These are phyloP conservation scores for Sebastes trivittatus DNA, from an alignment of 2,797 vertebrate species.

Conservation along the genomic window DNA sequence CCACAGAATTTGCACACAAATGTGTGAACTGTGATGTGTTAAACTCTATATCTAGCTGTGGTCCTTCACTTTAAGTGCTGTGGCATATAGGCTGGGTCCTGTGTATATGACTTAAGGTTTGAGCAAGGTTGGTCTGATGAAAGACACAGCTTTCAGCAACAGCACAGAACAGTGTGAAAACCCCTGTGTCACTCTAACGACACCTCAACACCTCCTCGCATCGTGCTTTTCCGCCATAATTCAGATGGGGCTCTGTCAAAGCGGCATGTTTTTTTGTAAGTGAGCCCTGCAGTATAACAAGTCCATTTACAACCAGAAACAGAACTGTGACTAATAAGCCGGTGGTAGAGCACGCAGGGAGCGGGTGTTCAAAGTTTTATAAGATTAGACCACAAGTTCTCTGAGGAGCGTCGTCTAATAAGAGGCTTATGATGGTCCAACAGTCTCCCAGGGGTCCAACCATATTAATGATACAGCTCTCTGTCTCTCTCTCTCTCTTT, in stretches of 20 bases:
- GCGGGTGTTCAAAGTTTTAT: slow-evolving; percentile 64
- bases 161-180: slow-evolving; percentile 35
- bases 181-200: slow-evolving; percentile 41
- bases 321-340: slow-evolving; percentile 51
- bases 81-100: not conserved
- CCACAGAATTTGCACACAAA: not conserved
- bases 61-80: not conserved
- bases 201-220: slow-evolving; percentile 57
- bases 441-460: slow-evolving; percentile 60
- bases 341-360: slow-evolving; percentile 48
- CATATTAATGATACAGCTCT: slow-evolving; percentile 47
- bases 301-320: slow-evolving; percentile 39
- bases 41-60: not conserved
- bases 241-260: slow-evolving; percentile 30
- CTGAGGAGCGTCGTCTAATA: slow-evolving; percentile 66
- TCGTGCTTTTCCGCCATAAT: slow-evolving; percentile 33
- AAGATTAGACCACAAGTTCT: slow-evolving; percentile 72
- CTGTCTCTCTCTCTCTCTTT: slow-evolving; percentile 22
- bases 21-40: not conserved
- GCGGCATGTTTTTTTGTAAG: slow-evolving; percentile 10
- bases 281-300: slow-evolving; percentile 25
- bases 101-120: slow-evolving; percentile 9
- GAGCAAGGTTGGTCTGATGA: slow-evolving; percentile 47
- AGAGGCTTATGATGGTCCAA: slow-evolving; percentile 71
- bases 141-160: slow-evolving; percentile 75